Conservation (phyloP, 2,797 vertebrate species). For the Martes flavigula region DNA sequence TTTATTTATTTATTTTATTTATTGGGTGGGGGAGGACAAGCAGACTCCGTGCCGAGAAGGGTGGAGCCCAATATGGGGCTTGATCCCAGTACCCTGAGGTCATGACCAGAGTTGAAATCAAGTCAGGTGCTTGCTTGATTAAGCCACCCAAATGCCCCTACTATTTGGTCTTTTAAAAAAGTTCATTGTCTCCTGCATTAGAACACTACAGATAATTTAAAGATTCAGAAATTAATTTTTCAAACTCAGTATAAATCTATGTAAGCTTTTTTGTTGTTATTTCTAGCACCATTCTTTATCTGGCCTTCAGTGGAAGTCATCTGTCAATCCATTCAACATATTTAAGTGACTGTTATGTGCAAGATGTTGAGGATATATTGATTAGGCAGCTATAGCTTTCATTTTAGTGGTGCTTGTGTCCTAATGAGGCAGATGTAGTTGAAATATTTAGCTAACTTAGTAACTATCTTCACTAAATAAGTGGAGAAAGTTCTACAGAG, state of each 20-base stretch:
- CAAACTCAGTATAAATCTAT: background rate
- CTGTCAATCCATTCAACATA: background rate
- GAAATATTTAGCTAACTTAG: background rate
- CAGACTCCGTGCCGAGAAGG: fast-evolving
- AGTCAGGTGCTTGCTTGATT: background rate
- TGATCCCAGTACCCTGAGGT: background rate
- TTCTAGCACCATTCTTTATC: background rate
- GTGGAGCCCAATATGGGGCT: background rate
- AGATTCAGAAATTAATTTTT: background rate
- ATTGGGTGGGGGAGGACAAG: background rate
- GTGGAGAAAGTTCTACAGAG: background rate
- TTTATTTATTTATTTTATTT: background rate
- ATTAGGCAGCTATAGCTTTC: background rate
- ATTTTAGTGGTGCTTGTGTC: background rate
- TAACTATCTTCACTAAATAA: background rate
- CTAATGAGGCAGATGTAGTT: background rate
- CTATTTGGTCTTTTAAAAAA: background rate
- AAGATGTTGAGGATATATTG: background rate
- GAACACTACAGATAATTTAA: background rate
- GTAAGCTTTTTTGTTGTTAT: background rate
- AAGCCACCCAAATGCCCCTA: background rate
- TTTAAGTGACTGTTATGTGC: background rate
- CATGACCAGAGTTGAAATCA: background rate
- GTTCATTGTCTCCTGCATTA: background rate
- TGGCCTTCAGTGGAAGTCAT: background rate